Percentiles rank a stretch among this genome's conserved stretches.
These are phyloP conservation scores for Psittacus erithacus DNA, from an alignment of 2,113 vertebrate genomes.

Conservation along the genomic window DNA sequence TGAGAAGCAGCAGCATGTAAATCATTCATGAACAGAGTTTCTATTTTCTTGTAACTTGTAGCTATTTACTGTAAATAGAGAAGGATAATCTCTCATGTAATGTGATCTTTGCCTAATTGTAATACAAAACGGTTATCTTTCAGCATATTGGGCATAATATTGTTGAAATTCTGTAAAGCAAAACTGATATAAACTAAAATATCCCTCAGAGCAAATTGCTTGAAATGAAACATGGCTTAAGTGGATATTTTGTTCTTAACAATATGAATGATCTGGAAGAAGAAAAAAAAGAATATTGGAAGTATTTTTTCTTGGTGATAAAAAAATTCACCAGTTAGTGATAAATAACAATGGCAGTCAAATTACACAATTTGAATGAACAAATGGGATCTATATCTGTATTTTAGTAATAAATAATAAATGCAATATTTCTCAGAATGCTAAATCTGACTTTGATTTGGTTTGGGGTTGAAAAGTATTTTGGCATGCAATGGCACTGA, in stretches of 20 bases:
- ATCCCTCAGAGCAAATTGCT: conserved; percentile 53
- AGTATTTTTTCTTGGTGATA: neutral
- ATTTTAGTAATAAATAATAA: neutral
- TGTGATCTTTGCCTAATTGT: conserved; percentile 55
- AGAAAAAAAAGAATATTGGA: neutral
- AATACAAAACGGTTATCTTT: conserved; percentile 12
- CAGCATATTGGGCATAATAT: conserved; percentile 12
- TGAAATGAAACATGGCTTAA: conserved; percentile 37
- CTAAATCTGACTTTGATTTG: neutral
- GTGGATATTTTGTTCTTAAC: conserved; percentile 22
- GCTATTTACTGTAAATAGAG: conserved; percentile 60
- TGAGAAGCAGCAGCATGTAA: conserved; percentile 48
- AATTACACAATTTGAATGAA: neutral
- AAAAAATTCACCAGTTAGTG: neutral
- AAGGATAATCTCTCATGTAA: conserved; percentile 68
- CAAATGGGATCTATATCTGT: neutral
- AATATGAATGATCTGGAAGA: neutral
- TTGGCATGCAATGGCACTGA: neutral
- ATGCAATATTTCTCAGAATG: neutral
- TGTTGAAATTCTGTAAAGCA: conserved; percentile 24
- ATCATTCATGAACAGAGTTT: conserved; percentile 61
- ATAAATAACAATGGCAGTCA: neutral
- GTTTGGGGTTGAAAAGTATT: neutral
- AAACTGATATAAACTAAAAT: conserved; percentile 17
- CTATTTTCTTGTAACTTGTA: conserved; percentile 57